Evolutionary conservation across 2,888 invertebrate genomes (phyloP), one percentile per base, ranked within the genome.

Genomic region (Hymenopus coronatus): DNA sequence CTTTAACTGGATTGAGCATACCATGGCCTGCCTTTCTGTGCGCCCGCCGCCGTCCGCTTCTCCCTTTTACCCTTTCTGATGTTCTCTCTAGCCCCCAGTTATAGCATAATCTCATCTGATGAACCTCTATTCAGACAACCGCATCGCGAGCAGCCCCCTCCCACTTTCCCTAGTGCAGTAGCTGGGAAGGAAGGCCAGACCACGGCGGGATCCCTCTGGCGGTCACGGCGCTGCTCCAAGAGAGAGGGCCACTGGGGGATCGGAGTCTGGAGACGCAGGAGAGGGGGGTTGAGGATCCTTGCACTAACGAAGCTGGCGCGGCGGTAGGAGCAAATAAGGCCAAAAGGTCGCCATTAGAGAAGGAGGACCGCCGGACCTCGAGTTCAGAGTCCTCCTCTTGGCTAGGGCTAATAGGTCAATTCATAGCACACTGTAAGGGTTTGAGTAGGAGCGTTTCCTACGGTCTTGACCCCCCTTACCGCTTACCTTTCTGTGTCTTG

Each of bases 371-470:
- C 93, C 20, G 82, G 87, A 82, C 87, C 93, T 93, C 93, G 85
- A 85, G 89, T 90, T 88, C 89, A 70, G 92, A 93, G 92, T 70
- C 54, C 20, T 70, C 25, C 54, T 70, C 54, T 25, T 70, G 54
- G 54, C 54, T 20, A 20, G 92, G 92, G 92, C 93, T 94, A 94
- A 94, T 94, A 93, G 94, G 94, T 93, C 94, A 94, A 94, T 94
- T 94, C 94, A 94, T 89, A 85, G 90, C 89, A 88, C 84, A 88
- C 88, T 90, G 88, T 87, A 89, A 89, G 89, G 90, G 90, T 90
- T 90, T 90, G 84, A 70, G 54, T 70, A 20, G 54, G 25, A 70
- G 54, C 15, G 20, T 70, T 70, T 70, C 54, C 20, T 70, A 70
- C 54, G 3, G 54, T 8, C 54, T 70, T 70, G 20, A 70, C 54